Conservation (phyloP, 2,113 vertebrate species). For the Calcarius ornatus region DNA sequence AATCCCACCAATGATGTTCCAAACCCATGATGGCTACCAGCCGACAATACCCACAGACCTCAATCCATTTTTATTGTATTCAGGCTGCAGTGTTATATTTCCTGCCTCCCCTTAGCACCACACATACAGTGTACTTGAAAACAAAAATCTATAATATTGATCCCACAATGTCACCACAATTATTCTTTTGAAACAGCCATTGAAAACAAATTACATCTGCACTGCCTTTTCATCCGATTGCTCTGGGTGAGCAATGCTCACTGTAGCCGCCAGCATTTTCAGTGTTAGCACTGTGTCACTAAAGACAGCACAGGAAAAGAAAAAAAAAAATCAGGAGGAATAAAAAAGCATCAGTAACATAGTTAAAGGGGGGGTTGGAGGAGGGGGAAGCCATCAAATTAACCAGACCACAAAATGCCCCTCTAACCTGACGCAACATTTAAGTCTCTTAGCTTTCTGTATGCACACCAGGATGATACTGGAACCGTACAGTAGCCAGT, state of each 20-base stretch:
- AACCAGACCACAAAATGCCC: not conserved
- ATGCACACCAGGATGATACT: not conserved
- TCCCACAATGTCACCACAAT: conserved; percentile 99
- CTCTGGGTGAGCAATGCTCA: conserved; percentile 96
- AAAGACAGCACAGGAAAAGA: conserved; percentile 72
- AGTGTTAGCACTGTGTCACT: conserved; percentile 80
- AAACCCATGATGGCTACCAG: conserved; percentile 88
- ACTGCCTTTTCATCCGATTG: conserved; percentile 99
- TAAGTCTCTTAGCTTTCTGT: not conserved
- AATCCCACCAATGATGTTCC: conserved; percentile 92
- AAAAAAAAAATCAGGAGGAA: not conserved
- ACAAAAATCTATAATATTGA: conserved; percentile 99
- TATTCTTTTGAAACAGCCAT: conserved; percentile 99
- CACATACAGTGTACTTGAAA: conserved; percentile 99
- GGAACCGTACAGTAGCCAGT: not conserved
- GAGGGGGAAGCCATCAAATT: conserved; percentile 50
- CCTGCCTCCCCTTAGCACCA: conserved; percentile 95
- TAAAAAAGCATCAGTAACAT: conserved; percentile 18
- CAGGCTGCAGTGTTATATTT: conserved; percentile 94
- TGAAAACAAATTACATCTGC: conserved; percentile 99
- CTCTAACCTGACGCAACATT: not conserved
- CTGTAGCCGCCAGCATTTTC: conserved; percentile 80
- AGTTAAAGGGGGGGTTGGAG: not conserved
- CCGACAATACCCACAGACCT: conserved; percentile 90
- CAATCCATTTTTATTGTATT: conserved; percentile 99